Percentiles rank a stretch among this genome's conserved stretches.
phyloP scores from a whole-genome alignment of 2,797 vertebrate species.

The Pseudomugil gertrudae region DNA sequence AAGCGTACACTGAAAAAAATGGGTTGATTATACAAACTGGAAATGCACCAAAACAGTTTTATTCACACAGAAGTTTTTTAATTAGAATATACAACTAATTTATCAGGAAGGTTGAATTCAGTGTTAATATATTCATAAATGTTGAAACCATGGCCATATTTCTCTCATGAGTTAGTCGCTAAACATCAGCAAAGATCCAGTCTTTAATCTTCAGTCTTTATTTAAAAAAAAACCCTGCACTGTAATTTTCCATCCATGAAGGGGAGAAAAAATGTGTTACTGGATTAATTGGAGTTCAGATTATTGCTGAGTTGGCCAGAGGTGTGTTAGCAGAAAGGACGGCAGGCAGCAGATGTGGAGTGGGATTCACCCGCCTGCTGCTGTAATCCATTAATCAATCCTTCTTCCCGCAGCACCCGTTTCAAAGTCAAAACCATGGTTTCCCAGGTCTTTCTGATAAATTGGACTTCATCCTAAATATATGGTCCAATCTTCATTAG shows the following conservation, averaged over 20 bases:
- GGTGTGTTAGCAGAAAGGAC: conserved; percentile 42
- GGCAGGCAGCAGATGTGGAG: conserved; percentile 46
- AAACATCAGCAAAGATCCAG: not conserved
- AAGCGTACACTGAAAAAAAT: not conserved
- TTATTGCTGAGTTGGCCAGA: conserved; percentile 37
- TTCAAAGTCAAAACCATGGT: conserved; percentile 48
- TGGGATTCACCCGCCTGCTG: conserved; percentile 42
- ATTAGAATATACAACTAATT: not conserved
- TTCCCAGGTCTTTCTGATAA: not conserved
- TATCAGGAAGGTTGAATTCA: not conserved
- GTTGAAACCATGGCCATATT: not conserved
- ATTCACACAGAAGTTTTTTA: not conserved
- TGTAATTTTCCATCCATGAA: not conserved
- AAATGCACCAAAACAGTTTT: not conserved
- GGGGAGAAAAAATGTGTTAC: not conserved
- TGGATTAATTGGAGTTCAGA: conserved; percentile 38
- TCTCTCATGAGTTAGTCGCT: not conserved
- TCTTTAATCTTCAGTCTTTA: not conserved
- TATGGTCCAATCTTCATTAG: not conserved
- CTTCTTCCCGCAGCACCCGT: conserved; percentile 31
- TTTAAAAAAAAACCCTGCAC: not conserved
- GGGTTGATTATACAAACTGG: conserved; percentile 13
- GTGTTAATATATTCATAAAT: not conserved
- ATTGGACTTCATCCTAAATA: not conserved
- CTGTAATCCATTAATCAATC: conserved; percentile 61